Evolutionary conservation across 2,113 vertebrate genomes (phyloP).

Genomic region (Mastomys natalensis): DNA sequence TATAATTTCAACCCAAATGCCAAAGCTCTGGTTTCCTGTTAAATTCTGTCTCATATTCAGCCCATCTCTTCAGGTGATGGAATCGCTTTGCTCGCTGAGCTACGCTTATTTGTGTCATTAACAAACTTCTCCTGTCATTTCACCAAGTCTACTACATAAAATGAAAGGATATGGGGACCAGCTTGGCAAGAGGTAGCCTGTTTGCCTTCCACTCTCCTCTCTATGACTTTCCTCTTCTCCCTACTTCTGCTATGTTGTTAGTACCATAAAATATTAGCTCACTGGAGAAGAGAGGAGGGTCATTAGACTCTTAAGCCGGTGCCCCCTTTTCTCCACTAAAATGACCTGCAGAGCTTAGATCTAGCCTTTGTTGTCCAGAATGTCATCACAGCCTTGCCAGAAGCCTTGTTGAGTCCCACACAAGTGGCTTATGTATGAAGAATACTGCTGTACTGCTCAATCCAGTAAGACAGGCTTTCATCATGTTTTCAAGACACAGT

Average conservation of each 20-base stretch:
- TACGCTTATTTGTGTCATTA: not conserved
- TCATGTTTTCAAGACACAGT: not conserved
- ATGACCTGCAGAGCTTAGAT: not conserved
- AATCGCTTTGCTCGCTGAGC: not conserved
- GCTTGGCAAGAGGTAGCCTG: not conserved
- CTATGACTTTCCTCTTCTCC: not conserved
- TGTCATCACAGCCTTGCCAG: not conserved
- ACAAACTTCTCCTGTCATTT: not conserved
- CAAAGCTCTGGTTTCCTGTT: not conserved
- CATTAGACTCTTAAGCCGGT: not conserved
- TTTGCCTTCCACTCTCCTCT: not conserved
- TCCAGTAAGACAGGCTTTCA: not conserved
- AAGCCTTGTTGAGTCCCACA: not conserved
- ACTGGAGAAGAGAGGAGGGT: not conserved
- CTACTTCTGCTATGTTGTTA: not conserved
- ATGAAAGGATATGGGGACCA: not conserved
- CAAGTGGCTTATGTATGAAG: not conserved
- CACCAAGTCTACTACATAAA: not conserved
- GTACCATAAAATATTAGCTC: not conserved
- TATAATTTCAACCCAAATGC: not conserved
- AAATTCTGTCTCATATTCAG: not conserved
- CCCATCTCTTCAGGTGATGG: not conserved
- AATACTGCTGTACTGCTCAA: not conserved
- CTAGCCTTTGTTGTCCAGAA: not conserved
- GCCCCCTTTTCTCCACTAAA: too few species aligned